Base-by-base conservation (phyloP, 2,113 vertebrate genomes). In the Antennarius striatus region DNA sequence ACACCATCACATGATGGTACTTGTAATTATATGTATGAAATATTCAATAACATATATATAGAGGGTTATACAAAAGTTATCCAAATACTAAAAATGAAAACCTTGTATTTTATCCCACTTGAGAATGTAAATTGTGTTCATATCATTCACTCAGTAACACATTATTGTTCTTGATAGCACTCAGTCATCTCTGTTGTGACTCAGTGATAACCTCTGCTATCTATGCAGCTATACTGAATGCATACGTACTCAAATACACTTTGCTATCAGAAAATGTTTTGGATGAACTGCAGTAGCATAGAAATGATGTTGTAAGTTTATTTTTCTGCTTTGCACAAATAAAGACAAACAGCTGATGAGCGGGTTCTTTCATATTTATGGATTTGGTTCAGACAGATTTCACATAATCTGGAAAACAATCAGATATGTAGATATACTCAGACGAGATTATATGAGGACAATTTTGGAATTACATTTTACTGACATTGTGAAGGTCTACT, bases 301-400 rank as follows among this genome's bases (percentile, higher is more conserved):
- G 45, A 70, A 69, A 10, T 30, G 57, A 55, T 40, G 60, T 74
- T 88, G 69, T 86, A 75, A 56, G 85, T 77, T 3, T 70, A 45
- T 22, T 51, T 52, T 64, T 65, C 15, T 75, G 82, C 80, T 83
- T 81, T 81, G 78, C 80, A 79, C 71, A 83, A 85, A 83, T 73
- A 81, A 83, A 47, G 46, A 36, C 68, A 65, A 36, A 36, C 17
- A 11, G 40, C 22, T 48, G 28, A 7, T 4, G 4, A 0, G 10
- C 46, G n/a, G 0, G 16, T 54, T 43, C 4, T 28, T 61, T 43
- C 3, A 1, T 36, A 36, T 36, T 2, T 3, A 3, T 10, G 42
- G 42, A 12, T 1, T 12, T 43, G 42, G 6, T 8, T 10, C 7
- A 3, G 3, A 12, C 42, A 43, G 6, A 10, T 10, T 12, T 6